Base-by-base conservation (phyloP, 2,888 invertebrate genomes). In the Ichneumoninae sp. region DNA sequence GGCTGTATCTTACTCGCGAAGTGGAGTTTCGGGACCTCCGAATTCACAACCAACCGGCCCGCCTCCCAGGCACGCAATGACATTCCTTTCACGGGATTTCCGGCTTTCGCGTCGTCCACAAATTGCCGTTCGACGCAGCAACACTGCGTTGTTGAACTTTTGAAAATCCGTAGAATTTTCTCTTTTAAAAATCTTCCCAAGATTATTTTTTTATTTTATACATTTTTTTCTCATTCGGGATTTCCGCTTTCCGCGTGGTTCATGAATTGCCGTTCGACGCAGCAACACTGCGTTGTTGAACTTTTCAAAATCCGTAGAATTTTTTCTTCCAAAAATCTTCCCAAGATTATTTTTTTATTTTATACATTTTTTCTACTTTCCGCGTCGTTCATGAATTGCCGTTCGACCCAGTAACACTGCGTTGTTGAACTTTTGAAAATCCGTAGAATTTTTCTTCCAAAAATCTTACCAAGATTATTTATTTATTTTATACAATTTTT, bases 21-120 rank as follows among this genome's bases (percentile, higher is more conserved):
- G 44, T 10, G 65, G 33, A 26, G 66, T 13, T 65, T 8, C 50
- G 33, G 40, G 30, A 47, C n/a, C 65, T 16, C 30, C 47, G 50
- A 44, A 66, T 47, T 66, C 54, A 76, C 76, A 65, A 44, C 50
- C 16, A 65, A 30, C 47, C 10, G 50, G 33, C 66, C 40, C 47
- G 13, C 54, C 44, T 79, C 5, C 71, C 30, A 54, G 75, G 54
- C 75, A 81, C 80, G 83, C 75, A 75, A 83, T 75, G 60, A 52
- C 60, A 69, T 75, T 68, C 66, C 8, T 26, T 70, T 19, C 16
- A 19, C 8, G 16, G 19, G 40, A 30, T 47, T 26, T 26, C 30
- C 22, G 44, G 13, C 2, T 69, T 54, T 8, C 36, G 6, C 36
- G 36, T 36, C 36, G 1, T 36, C 8, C 36, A 36, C 36, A 19